Base-by-base conservation (phyloP, 2,797 vertebrate species). In the Hemibagrus guttatus region DNA sequence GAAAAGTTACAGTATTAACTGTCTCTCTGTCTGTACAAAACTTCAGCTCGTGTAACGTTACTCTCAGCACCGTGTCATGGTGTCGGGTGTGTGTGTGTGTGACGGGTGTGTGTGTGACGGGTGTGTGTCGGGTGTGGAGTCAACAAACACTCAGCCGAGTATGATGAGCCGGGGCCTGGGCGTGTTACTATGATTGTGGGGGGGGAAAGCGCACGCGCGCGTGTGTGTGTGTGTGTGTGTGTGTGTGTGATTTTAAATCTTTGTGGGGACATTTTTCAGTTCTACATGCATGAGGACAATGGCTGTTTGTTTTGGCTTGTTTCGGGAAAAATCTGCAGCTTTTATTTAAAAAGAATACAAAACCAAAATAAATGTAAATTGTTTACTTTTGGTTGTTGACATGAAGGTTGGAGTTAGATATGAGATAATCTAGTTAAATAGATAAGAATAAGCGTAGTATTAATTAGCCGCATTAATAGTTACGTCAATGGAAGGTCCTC, bases 111-210 rank as follows among this genome's bases (percentile, higher is more conserved):
- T 83, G 68, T 72, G 12, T 39, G 35, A 2, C 35, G 35, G 35
- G 35, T 39, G 35, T 39, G 61, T 75, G 28, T 56, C 59, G 71
- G 78, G 84, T 83, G 68, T 72, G 12, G 0, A 54, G 85, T 85
- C 83, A 84, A 87, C 59, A 85, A 86, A 88, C 85, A 83, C 79
- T 86, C 17, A 74, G 21, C 31, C 58, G 3, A 66, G 46, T 76
- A 49, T 81, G 81, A 81, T 13, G 56, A 76, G 82, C 80, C 49
- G 69, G 85, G 49, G 46, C 17, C 80, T 84, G 84, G 85, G 75
- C 69, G 87, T 87, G 87, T 89, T 86, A 89, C 85, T 87, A 83
- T 59, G 81, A 87, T 81, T 39, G 84, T 85, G 35, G 46, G 8
- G 46, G 8, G 5, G 6, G 6, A 46, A 9, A 49, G 46, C 1